Base-by-base conservation (phyloP, 2,797 vertebrate genomes). In the Sebastes itinus region DNA sequence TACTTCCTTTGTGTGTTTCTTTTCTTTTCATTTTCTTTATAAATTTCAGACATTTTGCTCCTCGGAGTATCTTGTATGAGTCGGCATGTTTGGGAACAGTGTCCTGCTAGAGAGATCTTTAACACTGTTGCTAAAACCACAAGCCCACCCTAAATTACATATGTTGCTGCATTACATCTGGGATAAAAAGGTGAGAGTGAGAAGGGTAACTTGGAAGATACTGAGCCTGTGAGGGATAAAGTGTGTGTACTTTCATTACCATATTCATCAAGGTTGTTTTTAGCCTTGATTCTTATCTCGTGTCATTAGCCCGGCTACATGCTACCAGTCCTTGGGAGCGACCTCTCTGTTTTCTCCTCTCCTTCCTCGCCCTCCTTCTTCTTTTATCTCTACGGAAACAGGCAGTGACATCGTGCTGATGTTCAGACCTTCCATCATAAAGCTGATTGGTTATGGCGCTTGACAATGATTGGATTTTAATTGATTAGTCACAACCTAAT, bases 381-480 rank as follows among this genome's bases (percentile, higher is more conserved):
- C 23, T 83, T 89, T 93, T 89, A 90, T 93, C 91, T 78, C 61
- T 11, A 18, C 52, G 55, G 76, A 83, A 85, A 75, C 87, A 92
- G 89, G 72, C 88, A 68, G 81, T 71, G 76, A 58, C 80, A 28
- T 63, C 5, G 14, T 20, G 61, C 82, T 82, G 79, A 84, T 92
- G 82, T 90, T 89, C 83, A 81, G 81, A 75, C 87, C 65, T 75
- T 74, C 72, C 80, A 79, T 92, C 86, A 87, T 82, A 71, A 87
- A 91, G 78, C 83, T 55, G 83, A 94, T 92, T 93, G 89, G 94
- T 87, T 88, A 89, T 86, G 91, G 83, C 16, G 78, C 89, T 77
- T 55, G 74, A 87, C 89, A 92, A 81, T 94, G 91, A 95, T 94
- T 94, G 92, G 89, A 93, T 92, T 92, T 92, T 92, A 94, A 94